Evolutionary conservation across 2,113 vertebrate genomes (phyloP).

Genomic region (Pipra filicauda): DNA sequence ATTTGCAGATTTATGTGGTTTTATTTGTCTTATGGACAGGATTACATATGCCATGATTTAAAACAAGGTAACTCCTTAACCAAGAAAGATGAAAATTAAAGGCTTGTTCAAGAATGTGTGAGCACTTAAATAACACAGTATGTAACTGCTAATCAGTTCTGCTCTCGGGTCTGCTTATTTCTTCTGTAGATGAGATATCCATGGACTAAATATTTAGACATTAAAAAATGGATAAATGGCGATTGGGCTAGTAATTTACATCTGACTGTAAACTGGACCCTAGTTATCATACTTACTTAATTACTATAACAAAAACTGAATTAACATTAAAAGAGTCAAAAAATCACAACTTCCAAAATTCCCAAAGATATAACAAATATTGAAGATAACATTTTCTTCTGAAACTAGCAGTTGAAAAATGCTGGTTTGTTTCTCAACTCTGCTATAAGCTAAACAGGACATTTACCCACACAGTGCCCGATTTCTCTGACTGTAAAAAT

Average conservation of each 20-base stretch:
- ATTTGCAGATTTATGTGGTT: background rate
- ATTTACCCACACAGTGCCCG: background rate
- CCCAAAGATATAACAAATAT: background rate
- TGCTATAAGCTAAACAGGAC: background rate
- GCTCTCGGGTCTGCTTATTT: background rate
- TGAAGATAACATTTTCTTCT: background rate
- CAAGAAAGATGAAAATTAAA: background rate
- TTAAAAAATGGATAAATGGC: background rate
- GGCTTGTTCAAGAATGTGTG: background rate
- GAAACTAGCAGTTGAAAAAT: background rate
- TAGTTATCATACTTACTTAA: background rate
- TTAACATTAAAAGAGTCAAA: background rate
- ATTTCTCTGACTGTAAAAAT: background rate
- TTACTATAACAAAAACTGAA: background rate
- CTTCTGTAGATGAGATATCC: background rate
- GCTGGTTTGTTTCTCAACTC: background rate
- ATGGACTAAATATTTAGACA: background rate
- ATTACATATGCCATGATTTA: background rate
- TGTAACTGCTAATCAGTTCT: background rate
- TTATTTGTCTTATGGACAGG: background rate
- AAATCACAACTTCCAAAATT: fast-evolving
- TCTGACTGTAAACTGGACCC: background rate
- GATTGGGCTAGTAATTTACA: background rate
- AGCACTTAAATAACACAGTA: background rate
- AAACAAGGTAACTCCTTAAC: background rate